Conservation (phyloP, 2,888 invertebrate species). For the Cantharis flavilabris region DNA sequence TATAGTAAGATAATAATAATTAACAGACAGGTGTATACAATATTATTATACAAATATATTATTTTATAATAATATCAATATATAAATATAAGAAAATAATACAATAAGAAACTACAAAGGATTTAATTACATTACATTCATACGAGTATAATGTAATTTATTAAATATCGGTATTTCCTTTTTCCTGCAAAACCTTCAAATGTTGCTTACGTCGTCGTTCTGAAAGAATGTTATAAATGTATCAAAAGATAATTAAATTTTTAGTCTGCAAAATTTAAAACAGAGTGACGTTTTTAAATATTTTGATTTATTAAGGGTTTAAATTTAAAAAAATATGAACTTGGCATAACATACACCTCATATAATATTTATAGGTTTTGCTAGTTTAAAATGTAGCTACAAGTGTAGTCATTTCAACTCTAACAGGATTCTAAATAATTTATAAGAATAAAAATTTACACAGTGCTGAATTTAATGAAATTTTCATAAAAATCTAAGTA, state of each 20-base stretch:
- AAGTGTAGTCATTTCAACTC: not conserved
- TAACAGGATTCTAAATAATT: not conserved
- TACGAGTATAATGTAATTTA: too few relatives aligned
- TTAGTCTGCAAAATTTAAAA: not conserved
- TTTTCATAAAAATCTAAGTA: not conserved
- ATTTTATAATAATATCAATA: too few relatives aligned
- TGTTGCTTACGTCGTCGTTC: too few relatives aligned
- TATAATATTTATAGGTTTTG: not conserved
- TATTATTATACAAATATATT: too few relatives aligned
- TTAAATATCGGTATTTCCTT: too few relatives aligned
- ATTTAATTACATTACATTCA: too few relatives aligned
- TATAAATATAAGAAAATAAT: too few relatives aligned
- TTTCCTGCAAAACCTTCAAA: too few relatives aligned
- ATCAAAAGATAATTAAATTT: not conserved
- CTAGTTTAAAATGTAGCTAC: not conserved
- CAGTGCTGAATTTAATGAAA: not conserved
- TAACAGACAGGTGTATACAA: too few relatives aligned
- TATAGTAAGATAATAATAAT: too few relatives aligned
- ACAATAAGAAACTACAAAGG: too few relatives aligned
- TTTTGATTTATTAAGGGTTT: not conserved
- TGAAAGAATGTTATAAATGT: too few relatives aligned
- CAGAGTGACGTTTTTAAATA: not conserved
- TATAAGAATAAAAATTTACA: not conserved
- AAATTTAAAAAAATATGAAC: not conserved
- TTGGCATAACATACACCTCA: not conserved